Evolutionary conservation across 2,797 vertebrate species (phyloP).

Genomic region (Mormyrops boulengeri): DNA sequence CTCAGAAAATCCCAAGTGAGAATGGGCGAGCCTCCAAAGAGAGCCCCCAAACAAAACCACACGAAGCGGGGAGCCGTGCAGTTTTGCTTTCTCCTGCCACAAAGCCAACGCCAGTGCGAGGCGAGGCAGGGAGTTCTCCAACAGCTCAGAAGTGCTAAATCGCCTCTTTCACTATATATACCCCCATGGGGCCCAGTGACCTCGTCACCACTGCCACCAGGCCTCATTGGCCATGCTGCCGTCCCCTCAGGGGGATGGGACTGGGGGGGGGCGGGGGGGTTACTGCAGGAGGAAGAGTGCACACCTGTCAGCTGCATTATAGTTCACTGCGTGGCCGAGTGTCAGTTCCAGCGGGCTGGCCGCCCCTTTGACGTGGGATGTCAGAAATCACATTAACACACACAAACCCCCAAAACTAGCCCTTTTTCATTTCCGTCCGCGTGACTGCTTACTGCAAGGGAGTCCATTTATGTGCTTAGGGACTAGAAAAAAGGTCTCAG

Average conservation of each 20-base stretch:
- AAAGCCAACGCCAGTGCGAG: conserved; percentile 91
- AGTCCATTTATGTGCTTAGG: neutral
- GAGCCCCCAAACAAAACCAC: conserved; percentile 83
- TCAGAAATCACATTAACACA: neutral
- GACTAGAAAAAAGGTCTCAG: neutral
- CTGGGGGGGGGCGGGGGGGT: neutral
- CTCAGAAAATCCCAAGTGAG: conserved; percentile 79
- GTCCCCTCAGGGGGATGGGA: neutral
- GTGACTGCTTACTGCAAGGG: neutral
- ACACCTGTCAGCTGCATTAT: neutral
- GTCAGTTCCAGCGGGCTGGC: neutral
- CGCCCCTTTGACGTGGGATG: neutral
- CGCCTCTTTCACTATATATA: conserved; percentile 76
- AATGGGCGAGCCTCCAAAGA: conserved; percentile 76
- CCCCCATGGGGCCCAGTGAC: conserved; percentile 60
- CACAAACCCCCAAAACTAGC: neutral
- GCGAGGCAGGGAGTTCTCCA: conserved; percentile 95
- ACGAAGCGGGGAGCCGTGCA: conserved; percentile 66
- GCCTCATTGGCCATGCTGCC: conserved; percentile 62
- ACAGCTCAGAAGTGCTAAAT: conserved; percentile 88
- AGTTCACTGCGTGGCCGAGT: neutral
- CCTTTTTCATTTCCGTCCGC: neutral
- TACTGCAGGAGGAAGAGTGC: neutral
- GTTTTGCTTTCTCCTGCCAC: conserved; percentile 83
- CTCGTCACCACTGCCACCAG: conserved; percentile 38